phyloP scores from a whole-genome alignment of 2,797 vertebrate species.

The Phaenicophaeus curvirostris region DNA sequence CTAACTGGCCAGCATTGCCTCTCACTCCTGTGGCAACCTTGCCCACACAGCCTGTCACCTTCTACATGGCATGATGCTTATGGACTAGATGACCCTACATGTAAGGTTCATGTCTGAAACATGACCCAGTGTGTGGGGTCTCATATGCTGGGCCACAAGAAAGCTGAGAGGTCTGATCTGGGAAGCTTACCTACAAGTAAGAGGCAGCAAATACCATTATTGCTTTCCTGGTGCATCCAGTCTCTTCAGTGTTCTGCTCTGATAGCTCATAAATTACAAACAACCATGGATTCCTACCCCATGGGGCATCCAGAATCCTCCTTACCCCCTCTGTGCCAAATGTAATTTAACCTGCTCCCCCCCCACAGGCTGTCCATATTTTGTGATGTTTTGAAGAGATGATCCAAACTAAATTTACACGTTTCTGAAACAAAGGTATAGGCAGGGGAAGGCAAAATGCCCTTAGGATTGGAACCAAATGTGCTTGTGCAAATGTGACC shows the following conservation, averaged over 20 bases:
- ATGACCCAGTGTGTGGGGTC: background rate
- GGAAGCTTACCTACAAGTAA: background rate
- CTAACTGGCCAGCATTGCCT: background rate
- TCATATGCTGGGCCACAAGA: background rate
- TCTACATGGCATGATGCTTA: background rate
- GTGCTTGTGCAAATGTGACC: conserved; percentile 42
- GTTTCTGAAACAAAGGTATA: background rate
- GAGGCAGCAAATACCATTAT: background rate
- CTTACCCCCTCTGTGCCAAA: background rate
- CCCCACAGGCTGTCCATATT: background rate
- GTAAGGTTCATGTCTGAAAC: background rate
- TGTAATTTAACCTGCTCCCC: background rate
- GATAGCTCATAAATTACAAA: background rate
- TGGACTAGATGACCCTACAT: background rate
- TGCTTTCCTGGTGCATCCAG: background rate
- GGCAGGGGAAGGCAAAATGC: conserved; percentile 9
- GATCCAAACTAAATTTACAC: conserved; percentile 20
- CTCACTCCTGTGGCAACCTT: background rate
- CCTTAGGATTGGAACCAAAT: conserved; percentile 28
- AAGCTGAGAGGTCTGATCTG: background rate
- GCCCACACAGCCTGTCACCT: background rate
- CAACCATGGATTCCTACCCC: background rate
- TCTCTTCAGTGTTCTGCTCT: background rate
- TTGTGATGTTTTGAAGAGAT: background rate
- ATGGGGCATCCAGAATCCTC: background rate